A percentile compares a stretch with the other conserved stretches of the same genome.
Conservation (phyloP, 2,113 vertebrate genomes). For the Himantopus leucocephalus region DNA sequence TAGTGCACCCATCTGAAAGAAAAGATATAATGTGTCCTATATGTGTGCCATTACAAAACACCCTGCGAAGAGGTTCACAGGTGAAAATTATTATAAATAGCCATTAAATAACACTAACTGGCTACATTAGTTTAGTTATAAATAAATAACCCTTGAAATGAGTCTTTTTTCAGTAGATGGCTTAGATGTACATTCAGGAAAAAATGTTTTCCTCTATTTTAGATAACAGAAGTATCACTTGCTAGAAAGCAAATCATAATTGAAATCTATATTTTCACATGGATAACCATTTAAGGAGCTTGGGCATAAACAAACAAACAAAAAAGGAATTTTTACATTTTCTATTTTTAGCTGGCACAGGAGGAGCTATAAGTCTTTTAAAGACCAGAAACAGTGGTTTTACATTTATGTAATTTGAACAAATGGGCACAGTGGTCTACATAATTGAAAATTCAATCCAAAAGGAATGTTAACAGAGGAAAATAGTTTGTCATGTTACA, state of each 20-base stretch:
- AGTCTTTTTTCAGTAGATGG: neutral
- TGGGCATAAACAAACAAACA: neutral
- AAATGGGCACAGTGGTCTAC: neutral
- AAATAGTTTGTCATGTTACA: constrained; percentile 1
- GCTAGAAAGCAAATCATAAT: neutral
- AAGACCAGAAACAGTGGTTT: neutral
- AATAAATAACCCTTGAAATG: neutral
- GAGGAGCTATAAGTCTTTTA: neutral
- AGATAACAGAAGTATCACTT: neutral
- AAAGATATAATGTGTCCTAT: neutral
- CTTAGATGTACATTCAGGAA: neutral
- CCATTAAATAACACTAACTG: neutral
- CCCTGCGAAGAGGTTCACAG: neutral
- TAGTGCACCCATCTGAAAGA: neutral
- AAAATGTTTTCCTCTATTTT: neutral
- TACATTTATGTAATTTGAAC: neutral
- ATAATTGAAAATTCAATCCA: constrained; percentile 10
- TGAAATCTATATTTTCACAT: neutral
- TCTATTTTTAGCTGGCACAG: neutral
- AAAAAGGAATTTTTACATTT: neutral
- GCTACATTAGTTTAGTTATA: neutral
- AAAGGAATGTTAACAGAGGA: neutral
- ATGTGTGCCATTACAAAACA: neutral
- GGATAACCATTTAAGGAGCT: neutral
- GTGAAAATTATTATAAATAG: neutral